Evolutionary conservation across 2,888 invertebrate species (phyloP).

Genomic region (Meliscaeva auricollis): DNA sequence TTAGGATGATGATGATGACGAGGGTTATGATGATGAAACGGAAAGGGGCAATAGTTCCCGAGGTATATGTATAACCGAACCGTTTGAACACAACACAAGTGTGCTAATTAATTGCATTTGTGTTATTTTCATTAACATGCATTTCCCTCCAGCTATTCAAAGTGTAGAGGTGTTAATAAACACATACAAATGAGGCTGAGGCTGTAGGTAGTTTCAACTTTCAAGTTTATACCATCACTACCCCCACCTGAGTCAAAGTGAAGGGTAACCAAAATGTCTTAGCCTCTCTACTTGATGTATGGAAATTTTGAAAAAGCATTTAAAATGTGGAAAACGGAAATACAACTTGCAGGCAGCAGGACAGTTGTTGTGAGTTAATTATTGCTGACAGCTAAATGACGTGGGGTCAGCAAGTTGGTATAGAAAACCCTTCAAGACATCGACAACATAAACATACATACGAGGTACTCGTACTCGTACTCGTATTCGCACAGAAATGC

Average conservation of each 20-base stretch:
- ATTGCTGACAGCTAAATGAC: conserved; percentile 38
- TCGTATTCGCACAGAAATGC: not conserved
- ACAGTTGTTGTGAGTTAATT: conserved; percentile 45
- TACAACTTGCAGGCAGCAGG: conserved; percentile 26
- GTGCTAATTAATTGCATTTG: conserved; percentile 68
- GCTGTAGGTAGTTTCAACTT: conserved; percentile 21
- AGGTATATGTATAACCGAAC: conserved; percentile 14
- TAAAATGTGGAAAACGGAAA: conserved; percentile 64
- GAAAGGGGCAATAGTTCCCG: conserved; percentile 6
- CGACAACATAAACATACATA: not conserved
- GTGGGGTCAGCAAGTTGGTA: conserved; percentile 31
- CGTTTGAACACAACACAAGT: not conserved
- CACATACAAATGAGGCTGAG: conserved; percentile 7
- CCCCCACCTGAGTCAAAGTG: not conserved
- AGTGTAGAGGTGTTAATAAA: conserved; percentile 36
- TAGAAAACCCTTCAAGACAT: conserved; percentile 60
- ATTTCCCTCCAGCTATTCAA: conserved; percentile 33
- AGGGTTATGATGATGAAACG: not conserved
- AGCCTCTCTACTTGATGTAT: not conserved
- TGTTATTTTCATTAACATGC: conserved; percentile 64
- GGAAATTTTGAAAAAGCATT: conserved; percentile 7
- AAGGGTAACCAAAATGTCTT: conserved; percentile 24
- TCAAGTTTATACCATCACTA: conserved; percentile 16
- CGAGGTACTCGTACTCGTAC: no score
- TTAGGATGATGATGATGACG: conserved; percentile 16